Conservation (phyloP, 1,140 invertebrate species). For the Tyrophagus putrescentiae region DNA sequence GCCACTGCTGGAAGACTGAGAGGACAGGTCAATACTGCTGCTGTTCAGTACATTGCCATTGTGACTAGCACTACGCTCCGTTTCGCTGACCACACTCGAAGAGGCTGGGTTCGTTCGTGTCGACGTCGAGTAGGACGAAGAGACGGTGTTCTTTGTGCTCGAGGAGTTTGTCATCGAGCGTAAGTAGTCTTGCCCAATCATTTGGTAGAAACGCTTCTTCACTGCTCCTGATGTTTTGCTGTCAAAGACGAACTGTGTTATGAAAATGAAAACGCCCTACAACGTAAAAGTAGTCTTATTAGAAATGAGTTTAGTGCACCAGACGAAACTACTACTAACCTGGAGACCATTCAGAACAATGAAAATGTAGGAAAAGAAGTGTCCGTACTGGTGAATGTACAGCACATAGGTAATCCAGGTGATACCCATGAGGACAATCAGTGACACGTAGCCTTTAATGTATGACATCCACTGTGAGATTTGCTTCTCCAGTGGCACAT, state of each 20-base stretch:
- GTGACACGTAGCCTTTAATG: constrained; percentile 23
- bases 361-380: constrained; percentile 23
- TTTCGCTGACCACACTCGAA: too few relatives aligned
- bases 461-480: constrained; percentile 15
- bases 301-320: too few relatives aligned
- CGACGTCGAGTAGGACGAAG: neutral
- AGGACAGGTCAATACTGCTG: neutral
- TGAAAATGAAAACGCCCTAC: constrained; percentile 24
- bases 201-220: neutral
- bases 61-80: neutral
- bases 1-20: neutral
- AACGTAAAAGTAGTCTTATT: constrained; percentile 7
- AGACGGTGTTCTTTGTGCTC: neutral
- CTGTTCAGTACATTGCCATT: neutral
- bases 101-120: neutral
- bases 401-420: constrained; percentile 26
- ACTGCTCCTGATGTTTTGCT: constrained; percentile 15
- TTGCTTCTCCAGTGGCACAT: neutral
- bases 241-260: constrained; percentile 23
- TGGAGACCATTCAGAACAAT: constrained; percentile 26
- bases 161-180: neutral
- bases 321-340: constrained; percentile 19
- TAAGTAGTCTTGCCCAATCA: neutral
- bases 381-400: constrained; percentile 19
- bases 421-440: constrained; percentile 24